Evolutionary conservation across 35 echinoderm and acorn worm genomes (phyloP).

Genomic region (Ophiothrix spiculata): DNA sequence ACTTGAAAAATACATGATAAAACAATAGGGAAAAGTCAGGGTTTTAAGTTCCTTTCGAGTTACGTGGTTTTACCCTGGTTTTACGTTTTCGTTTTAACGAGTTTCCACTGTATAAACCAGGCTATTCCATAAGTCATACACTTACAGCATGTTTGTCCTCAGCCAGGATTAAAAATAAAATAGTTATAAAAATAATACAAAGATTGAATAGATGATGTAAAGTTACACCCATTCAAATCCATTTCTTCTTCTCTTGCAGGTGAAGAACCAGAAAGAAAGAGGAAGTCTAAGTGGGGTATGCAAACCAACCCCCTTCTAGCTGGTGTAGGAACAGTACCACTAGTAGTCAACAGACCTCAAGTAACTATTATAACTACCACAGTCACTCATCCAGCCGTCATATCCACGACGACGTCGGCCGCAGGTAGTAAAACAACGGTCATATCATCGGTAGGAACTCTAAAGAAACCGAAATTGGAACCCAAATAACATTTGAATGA

Average conservation of each 20-base stretch:
- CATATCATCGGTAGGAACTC: conserved; percentile 75
- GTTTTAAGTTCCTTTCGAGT: no score
- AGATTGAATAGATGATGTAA: background rate
- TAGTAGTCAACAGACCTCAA: conserved; percentile 34
- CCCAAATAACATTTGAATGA: conserved; percentile 35
- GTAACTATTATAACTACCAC: conserved; percentile 58
- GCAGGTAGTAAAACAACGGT: conserved; percentile 72
- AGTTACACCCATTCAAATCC: background rate
- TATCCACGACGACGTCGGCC: conserved; percentile 50
- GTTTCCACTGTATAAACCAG: background rate
- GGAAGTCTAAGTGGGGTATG: conserved; percentile 88
- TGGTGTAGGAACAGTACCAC: background rate
- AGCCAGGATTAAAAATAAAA: background rate
- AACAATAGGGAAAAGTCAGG: no score
- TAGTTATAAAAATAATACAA: background rate
- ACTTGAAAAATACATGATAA: no score
- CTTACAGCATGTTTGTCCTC: background rate
- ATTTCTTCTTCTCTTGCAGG: background rate
- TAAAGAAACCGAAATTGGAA: conserved; percentile 92
- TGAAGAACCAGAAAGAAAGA: conserved; percentile 71
- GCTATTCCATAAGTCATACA: background rate
- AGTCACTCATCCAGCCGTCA: conserved; percentile 41
- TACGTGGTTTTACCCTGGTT: no score
- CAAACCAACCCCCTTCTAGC: background rate
- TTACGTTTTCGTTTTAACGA: background rate